phyloP scores from a whole-genome alignment of 2,797 vertebrate genomes.

The Epinephelus coioides region DNA sequence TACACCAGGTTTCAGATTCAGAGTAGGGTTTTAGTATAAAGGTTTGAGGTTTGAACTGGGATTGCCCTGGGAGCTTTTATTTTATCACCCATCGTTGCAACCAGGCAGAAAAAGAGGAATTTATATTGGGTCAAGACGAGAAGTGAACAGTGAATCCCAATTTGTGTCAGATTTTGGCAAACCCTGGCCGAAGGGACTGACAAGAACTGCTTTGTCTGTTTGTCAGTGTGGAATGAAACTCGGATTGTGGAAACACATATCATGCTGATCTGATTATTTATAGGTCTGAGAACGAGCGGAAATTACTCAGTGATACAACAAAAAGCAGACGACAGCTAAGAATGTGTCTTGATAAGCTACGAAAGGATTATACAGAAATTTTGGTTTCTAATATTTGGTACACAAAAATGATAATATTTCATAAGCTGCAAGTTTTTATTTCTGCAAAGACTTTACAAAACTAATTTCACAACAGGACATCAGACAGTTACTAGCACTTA shows the following conservation, averaged over 20 bases:
- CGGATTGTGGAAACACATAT: neutral
- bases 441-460: neutral
- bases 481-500: slow-evolving; percentile 1
- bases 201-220: slow-evolving; percentile 45
- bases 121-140: slow-evolving; percentile 1
- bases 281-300: slow-evolving; percentile 9
- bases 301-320: neutral
- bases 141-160: slow-evolving; percentile 16
- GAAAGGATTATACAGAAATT: neutral
- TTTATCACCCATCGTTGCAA: neutral
- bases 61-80: slow-evolving; percentile 2
- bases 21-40: slow-evolving; percentile 12
- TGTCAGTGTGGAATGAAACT: neutral
- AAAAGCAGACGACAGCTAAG: neutral
- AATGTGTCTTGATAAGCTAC: neutral
- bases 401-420: neutral
- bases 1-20: slow-evolving; percentile 48
- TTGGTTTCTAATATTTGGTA: neutral
- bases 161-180: neutral
- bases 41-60: slow-evolving; percentile 42
- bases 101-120: slow-evolving; percentile 19
- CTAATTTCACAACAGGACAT: neutral
- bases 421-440: neutral
- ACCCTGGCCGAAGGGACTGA: slow-evolving; percentile 5
- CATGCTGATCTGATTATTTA: slow-evolving; percentile 16